These are phyloP conservation scores for Cryptocheilus praepositus DNA, from an alignment of 2,888 invertebrate species.

Conservation along the genomic window DNA sequence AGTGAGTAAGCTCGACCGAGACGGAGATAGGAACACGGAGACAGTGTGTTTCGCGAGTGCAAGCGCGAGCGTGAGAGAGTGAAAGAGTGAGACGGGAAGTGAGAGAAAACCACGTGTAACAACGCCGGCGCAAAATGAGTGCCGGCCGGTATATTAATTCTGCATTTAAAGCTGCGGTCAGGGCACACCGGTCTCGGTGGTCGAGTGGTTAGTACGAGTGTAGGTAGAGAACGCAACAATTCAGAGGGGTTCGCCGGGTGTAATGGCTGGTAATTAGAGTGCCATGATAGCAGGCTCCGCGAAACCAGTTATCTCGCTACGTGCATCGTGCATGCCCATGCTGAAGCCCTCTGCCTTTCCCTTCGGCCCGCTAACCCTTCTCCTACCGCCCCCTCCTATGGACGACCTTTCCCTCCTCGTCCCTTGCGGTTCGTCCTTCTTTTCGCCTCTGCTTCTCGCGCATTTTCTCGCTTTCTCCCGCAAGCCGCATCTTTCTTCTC, in stretches of 20 bases:
- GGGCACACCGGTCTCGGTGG: conserved; percentile 66
- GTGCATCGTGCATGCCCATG: conserved; percentile 69
- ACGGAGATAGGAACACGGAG: not conserved
- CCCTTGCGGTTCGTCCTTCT: conserved; percentile 34
- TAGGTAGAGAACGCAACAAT: conserved; percentile 69
- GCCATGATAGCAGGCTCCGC: conserved; percentile 71
- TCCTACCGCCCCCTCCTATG: conserved; percentile 18
- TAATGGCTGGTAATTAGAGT: conserved; percentile 73
- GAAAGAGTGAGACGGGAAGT: conserved; percentile 22
- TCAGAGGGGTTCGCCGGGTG: conserved; percentile 69
- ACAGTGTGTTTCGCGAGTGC: not conserved
- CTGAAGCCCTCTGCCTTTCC: conserved; percentile 41
- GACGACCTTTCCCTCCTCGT: conserved; percentile 29
- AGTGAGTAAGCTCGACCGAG: not conserved
- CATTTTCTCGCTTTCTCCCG: conserved; percentile 32
- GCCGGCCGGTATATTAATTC: conserved; percentile 69
- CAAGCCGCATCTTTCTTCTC: conserved; percentile 16
- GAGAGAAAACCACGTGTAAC: conserved; percentile 61
- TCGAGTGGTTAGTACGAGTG: conserved; percentile 65
- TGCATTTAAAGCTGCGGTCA: conserved; percentile 70
- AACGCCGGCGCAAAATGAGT: conserved; percentile 63
- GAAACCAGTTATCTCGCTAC: conserved; percentile 72
- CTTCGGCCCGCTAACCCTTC: conserved; percentile 24
- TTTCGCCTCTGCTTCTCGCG: conserved; percentile 33
- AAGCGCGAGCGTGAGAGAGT: not conserved